Percentiles rank a stretch among this genome's conserved stretches.
phyloP scores from a whole-genome alignment of 2,113 vertebrate genomes.

The Ceyx margarethae region DNA sequence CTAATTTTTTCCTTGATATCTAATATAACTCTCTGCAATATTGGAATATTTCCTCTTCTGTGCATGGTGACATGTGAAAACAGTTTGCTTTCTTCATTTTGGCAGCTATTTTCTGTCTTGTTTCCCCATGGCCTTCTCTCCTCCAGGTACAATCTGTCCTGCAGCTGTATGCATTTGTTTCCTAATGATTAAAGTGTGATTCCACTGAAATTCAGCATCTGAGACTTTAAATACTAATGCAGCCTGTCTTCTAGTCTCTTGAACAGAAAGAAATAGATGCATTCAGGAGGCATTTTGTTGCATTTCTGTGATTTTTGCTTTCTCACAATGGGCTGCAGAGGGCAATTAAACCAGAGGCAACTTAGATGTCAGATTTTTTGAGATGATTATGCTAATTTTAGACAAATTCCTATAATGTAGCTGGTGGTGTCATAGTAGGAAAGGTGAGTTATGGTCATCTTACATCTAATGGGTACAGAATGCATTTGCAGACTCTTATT shows the following conservation, averaged over 20 bases:
- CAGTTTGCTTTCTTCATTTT: not conserved
- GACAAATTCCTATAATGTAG: rapidly evolving
- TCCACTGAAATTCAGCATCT: not conserved
- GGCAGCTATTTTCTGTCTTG: not conserved
- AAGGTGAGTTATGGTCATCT: not conserved
- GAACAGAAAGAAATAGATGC: not conserved
- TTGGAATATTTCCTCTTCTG: not conserved
- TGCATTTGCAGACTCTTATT: not conserved
- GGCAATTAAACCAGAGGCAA: not conserved
- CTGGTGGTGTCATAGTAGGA: not conserved
- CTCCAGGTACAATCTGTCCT: not conserved
- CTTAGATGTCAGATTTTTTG: not conserved
- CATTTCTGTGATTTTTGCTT: not conserved
- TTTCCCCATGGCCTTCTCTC: not conserved
- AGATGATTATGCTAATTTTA: rapidly evolving
- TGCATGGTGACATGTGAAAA: not conserved
- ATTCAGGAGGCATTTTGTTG: not conserved
- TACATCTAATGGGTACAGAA: not conserved
- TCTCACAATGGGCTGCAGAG: not conserved
- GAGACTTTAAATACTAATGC: not conserved
- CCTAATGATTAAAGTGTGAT: not conserved
- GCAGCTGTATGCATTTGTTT: not conserved
- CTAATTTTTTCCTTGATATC: not conserved
- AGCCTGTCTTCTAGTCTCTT: not conserved
- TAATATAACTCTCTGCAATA: not conserved